These are phyloP conservation scores for Discoglossus pictus DNA, from an alignment of 2,797 vertebrate genomes.

Conservation along the genomic window DNA sequence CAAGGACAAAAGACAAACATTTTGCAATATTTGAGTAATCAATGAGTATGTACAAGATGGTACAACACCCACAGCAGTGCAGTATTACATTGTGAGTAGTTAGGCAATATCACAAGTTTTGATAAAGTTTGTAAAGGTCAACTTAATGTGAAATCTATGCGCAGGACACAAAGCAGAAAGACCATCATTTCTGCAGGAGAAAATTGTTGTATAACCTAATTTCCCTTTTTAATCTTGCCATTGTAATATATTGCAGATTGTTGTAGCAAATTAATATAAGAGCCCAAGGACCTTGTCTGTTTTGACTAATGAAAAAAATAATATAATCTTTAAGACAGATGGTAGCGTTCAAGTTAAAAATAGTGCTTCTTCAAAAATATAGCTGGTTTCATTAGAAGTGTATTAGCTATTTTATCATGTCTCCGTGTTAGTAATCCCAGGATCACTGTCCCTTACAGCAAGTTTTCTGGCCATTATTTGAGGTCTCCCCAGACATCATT, in stretches of 20 bases:
- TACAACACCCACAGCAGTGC: too few relatives aligned
- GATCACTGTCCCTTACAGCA: too few relatives aligned
- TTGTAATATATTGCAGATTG: not conserved
- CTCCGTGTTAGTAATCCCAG: too few relatives aligned
- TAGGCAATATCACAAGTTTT: constrained; percentile 3
- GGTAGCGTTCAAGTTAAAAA: not conserved
- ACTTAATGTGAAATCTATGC: not conserved
- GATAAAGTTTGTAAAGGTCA: not conserved
- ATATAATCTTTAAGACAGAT: not conserved
- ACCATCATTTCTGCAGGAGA: too few relatives aligned
- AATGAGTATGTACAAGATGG: too few relatives aligned
- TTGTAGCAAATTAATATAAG: not conserved
- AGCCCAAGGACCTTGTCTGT: not conserved
- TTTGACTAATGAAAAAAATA: constrained; percentile 4
- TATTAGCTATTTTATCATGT: too few relatives aligned
- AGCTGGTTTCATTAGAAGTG: too few relatives aligned
- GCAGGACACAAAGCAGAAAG: not conserved
- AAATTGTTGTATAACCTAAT: not conserved
- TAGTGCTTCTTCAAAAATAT: too few relatives aligned
- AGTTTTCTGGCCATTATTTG: too few relatives aligned
- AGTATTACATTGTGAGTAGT: not conserved
- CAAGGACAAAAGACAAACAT: not conserved
- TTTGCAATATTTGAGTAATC: too few relatives aligned
- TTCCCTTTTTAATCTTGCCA: not conserved
- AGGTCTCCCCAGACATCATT: too few relatives aligned